Evolutionary conservation across 2,797 vertebrate species (phyloP), one percentile per base, ranked within the genome.

Genomic region (Arctocebus calabarensis): DNA sequence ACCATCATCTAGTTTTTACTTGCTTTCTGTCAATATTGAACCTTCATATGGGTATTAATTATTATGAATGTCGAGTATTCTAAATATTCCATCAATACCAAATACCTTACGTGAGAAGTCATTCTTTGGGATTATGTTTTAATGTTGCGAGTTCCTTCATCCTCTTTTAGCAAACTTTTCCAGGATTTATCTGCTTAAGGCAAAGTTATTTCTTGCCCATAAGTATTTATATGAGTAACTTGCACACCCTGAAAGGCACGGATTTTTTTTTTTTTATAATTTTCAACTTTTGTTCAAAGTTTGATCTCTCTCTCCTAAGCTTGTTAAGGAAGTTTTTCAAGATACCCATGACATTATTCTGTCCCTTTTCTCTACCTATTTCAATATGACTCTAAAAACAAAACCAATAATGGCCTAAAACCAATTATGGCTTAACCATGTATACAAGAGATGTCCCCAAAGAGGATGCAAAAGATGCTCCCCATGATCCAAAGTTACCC

Each of bases 1-100:
- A 96, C 84, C 7, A 8, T 71, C 29, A 40, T 64, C 64, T 84
- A 75, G 45, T 66, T 94, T 95, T 90, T 59, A 34, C 19, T 32
- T 82, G 32, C 17, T 17, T 14, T 90, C 48, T 57, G 55, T 73
- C 32, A 85, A 88, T 84, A 73, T n/a, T 86, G 16, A 94, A 73
- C 73, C 94, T 70, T 70, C 23, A 27, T 73, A 62, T 59, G 52
- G 84, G 48, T 84, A 61, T 68, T 86, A 64, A 40, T 87, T 86
- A 89, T 48, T 52, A 32, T 64, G 34, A 43, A 90, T 87, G 74
- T 73, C 57, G n/a, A 93, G 6, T 77, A 61, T 34, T 74, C 32
- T 48, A 48, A 75, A 48, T 77, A 89, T 77, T 77, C 32, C 23
- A 37, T 48, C 37, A 85, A 57, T 78, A 70, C 74, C 45, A n/a